Evolutionary conservation across 2,888 invertebrate genomes (phyloP), one percentile per base, ranked within the genome.

Genomic region (Apocheima hispidaria): DNA sequence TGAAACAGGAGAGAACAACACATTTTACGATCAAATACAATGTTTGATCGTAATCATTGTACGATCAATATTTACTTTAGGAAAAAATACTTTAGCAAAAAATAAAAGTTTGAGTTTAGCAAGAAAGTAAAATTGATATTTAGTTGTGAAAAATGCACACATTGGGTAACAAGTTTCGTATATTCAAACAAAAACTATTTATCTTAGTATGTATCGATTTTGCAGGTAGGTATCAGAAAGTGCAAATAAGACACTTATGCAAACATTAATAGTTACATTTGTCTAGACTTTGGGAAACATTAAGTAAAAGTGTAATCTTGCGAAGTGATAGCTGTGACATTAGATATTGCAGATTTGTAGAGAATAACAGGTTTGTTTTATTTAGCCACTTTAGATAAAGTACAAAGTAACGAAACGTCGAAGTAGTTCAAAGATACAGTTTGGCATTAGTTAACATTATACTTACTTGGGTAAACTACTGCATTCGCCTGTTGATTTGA

Each of bases 201-300:
- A 79, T 81, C 79, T 74, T 77, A 72, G 74, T 69, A 78, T 80
- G 55, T 52, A 46, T 46, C 28, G 53, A 86, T 40, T 44, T 88
- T 84, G 87, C 83, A 83, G 81, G 89, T 82, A 83, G 81, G 88
- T 83, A 81, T 88, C 86, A 72, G 89, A 92, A 91, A 92, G 92
- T 89, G 77, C 84, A 90, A 91, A 91, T 80, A 90, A 71, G 78
- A 73, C 23, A 49, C 23, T 49, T 74, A 75, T 77, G 85, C 79
- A 87, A 88, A 88, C 82, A 86, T 79, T 78, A 79, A 73, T 71
- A 71, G 71, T 71, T 77, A 79, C 74, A 75, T 50, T 80, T 79
- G 83, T 84, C 82, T 83, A 84, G 81, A 82, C 81, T 75, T 68
- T 63, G 71, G 70, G 79, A 81, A 77, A 75, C 66, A 59, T 55